Base-by-base conservation (phyloP, 2,797 vertebrate species). In the Melanotaenia pygmaea region DNA sequence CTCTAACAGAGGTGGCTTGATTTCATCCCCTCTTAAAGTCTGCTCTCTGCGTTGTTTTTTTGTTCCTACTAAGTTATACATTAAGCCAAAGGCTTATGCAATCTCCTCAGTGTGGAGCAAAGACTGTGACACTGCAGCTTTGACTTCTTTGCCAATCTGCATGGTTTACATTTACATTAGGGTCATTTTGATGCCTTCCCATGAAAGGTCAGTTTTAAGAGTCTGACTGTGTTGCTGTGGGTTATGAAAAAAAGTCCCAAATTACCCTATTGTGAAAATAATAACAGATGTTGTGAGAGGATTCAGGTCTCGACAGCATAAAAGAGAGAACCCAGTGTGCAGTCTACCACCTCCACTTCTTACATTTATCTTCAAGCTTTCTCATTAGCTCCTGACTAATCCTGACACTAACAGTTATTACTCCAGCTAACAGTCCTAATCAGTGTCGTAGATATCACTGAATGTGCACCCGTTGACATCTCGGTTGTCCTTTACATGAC, bases 51-150 rank as follows among this genome's bases (percentile, higher is more conserved):
- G 22, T 28, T 62, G 50, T 64, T 69, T 71, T 71, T 61, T 64
- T 68, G 58, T 62, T 70, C 59, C n/a, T 40, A 35, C 63, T 22
- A 38, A 57, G 88, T 92, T 88, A 88, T 40, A 80, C 32, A 90
- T 92, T 90, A 92, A 92, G 45, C 82, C 53, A 54, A 64, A 67
- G 37, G 5, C 57, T 89, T 90, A 53, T 76, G 70, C 62, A 86
- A 83, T 26, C 18, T 72, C 64, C 57, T 67, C 38, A 9, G 54
- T 40, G 47, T 24, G 28, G 32, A 70, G 28, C 68, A 68, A 67
- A 81, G 64, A 68, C 66, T 1, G 64, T 34, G 51, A 68, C 67
- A 58, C 38, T 62, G 56, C 28, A 45, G 69, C 77, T 75, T 4
- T 1, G 47, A 59, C 54, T 70, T 59, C 35, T 47, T 51, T 50